These are phyloP conservation scores for Australoheros facetus DNA, from an alignment of 2,797 vertebrate genomes.

Conservation along the genomic window DNA sequence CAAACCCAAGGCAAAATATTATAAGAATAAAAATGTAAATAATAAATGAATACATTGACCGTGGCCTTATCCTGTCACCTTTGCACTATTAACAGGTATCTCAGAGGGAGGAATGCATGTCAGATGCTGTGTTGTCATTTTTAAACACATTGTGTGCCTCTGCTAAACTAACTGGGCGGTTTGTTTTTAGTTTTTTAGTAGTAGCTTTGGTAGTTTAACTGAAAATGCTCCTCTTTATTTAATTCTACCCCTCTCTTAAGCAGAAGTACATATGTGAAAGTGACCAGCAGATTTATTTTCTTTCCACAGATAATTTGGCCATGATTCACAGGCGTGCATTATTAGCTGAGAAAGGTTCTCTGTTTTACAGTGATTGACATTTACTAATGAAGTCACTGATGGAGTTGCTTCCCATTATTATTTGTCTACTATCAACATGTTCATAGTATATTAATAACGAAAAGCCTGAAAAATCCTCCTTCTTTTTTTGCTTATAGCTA, in stretches of 20 bases:
- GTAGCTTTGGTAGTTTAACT: not conserved
- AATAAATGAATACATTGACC: too few relatives aligned
- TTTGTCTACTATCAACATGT: conserved; percentile 46
- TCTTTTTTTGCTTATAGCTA: not conserved
- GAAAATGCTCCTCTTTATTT: too few relatives aligned
- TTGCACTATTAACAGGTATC: not conserved
- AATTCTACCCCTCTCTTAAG: too few relatives aligned
- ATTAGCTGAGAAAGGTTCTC: not conserved
- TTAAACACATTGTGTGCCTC: not conserved
- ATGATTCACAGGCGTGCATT: not conserved
- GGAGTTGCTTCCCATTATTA: conserved; percentile 28
- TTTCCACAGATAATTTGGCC: not conserved
- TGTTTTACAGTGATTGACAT: conserved; percentile 5
- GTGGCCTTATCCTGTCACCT: not conserved
- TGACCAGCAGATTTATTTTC: not conserved
- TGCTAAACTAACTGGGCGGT: not conserved
- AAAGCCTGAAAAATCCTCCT: not conserved
- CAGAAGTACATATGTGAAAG: not conserved
- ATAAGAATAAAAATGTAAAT: too few relatives aligned
- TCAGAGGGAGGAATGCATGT: not conserved
- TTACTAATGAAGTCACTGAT: conserved; percentile 35
- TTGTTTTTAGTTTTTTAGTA: not conserved
- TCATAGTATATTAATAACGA: conserved; percentile 55
- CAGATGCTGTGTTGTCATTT: too few relatives aligned
- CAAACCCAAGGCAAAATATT: too few relatives aligned